Evolutionary conservation across 2,113 vertebrate species (phyloP).

Genomic region (Leucopsar rothschildi): DNA sequence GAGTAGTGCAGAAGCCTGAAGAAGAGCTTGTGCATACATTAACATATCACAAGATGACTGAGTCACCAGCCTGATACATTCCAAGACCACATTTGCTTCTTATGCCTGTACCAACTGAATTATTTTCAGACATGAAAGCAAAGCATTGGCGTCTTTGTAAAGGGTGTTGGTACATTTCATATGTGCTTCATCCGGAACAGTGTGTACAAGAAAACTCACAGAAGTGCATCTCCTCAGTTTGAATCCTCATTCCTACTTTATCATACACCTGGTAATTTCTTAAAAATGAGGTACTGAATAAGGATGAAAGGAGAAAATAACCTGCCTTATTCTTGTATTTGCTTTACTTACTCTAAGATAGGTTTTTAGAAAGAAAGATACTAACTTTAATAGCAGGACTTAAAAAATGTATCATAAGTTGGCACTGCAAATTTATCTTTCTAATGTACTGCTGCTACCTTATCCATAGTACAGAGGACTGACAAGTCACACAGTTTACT

Average conservation of each 20-base stretch:
- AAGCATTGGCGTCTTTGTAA: not conserved
- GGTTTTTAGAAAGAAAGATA: not conserved
- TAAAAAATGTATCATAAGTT: not conserved
- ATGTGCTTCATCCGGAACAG: not conserved
- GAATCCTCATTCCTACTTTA: not conserved
- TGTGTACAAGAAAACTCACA: not conserved
- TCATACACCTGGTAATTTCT: not conserved
- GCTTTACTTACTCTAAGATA: not conserved
- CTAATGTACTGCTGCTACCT: not conserved
- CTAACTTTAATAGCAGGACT: not conserved
- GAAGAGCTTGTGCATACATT: conserved; percentile 44
- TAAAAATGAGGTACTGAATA: not conserved
- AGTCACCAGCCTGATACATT: conserved; percentile 52
- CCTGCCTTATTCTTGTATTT: not conserved
- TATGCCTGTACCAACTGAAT: conserved; percentile 28
- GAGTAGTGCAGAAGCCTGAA: not conserved
- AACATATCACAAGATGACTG: conserved; percentile 58
- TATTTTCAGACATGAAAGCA: conserved; percentile 46
- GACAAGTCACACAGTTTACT: not conserved
- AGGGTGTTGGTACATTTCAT: conserved; percentile 23
- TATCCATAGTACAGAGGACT: not conserved
- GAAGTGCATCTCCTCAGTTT: not conserved
- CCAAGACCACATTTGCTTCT: conserved; percentile 52
- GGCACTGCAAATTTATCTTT: not conserved
- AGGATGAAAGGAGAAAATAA: not conserved